Evolutionary conservation across 2,113 vertebrate species (phyloP).

Genomic region (Aptenodytes forsteri): DNA sequence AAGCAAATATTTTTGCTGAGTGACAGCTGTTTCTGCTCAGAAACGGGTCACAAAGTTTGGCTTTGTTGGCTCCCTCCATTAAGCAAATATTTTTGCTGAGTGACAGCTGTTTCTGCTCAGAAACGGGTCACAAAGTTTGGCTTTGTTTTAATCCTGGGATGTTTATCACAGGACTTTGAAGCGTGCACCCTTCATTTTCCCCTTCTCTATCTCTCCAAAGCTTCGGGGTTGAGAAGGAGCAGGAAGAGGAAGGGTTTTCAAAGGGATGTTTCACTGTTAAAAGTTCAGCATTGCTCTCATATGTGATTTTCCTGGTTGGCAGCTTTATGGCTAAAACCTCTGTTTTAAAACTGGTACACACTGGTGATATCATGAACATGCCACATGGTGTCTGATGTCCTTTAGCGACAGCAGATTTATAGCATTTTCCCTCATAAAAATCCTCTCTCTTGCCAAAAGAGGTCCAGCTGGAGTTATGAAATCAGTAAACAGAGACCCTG

Average conservation of each 20-base stretch:
- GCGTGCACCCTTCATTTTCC: background rate
- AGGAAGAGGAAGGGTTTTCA: slow-evolving; percentile 47
- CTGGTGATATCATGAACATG: slow-evolving; percentile 30
- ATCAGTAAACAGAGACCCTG: slow-evolving; percentile 5
- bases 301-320: slow-evolving; percentile 36
- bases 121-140: slow-evolving; percentile 16
- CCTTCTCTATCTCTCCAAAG: slow-evolving; percentile 1
- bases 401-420: slow-evolving; percentile 49
- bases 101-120: slow-evolving; percentile 57
- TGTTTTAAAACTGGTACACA: slow-evolving; percentile 29
- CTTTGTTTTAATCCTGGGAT: slow-evolving; percentile 37
- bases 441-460: slow-evolving; percentile 21
- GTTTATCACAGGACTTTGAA: slow-evolving; percentile 47
- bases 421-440: slow-evolving; percentile 64
- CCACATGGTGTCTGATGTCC: slow-evolving; percentile 58
- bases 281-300: slow-evolving; percentile 25
- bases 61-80: background rate
- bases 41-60: slow-evolving; percentile 16
- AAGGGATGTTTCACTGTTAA: slow-evolving; percentile 1
- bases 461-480: slow-evolving; percentile 50
- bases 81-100: slow-evolving; percentile 2
- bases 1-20: slow-evolving; percentile 2
- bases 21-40: slow-evolving; percentile 57
- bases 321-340: slow-evolving; percentile 53
- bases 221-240: slow-evolving; percentile 38